Conservation (phyloP, 1,140 invertebrate genomes). For the Diachasmimorpha longicaudata region DNA sequence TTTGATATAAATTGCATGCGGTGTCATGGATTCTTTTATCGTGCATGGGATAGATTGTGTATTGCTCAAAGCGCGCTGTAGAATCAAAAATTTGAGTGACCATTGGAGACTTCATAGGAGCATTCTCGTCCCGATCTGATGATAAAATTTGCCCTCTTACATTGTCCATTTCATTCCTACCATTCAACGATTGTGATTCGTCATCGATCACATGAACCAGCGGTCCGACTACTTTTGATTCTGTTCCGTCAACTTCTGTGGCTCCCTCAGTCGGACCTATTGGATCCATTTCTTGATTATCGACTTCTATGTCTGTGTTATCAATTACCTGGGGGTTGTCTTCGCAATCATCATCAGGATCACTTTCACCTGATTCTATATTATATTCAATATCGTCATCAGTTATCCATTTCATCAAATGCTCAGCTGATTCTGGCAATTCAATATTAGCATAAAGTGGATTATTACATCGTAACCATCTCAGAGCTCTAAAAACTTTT, state of each 20-base stretch:
- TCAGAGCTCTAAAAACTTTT: not conserved
- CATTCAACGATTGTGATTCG: not conserved
- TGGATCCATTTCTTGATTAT: not conserved
- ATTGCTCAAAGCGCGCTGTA: slow-evolving; percentile 41
- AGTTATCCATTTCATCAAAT: not conserved
- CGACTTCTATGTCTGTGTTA: not conserved
- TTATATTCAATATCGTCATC: not conserved
- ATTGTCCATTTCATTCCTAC: not conserved
- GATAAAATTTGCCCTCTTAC: not conserved
- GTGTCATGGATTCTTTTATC: slow-evolving; percentile 39
- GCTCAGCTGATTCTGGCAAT: not conserved
- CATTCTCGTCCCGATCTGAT: not conserved
- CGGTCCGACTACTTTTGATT: too few relatives aligned
- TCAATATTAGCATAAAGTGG: not conserved
- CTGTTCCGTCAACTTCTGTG: too few relatives aligned
- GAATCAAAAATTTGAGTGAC: not conserved
- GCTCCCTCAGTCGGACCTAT: too few relatives aligned
- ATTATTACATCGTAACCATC: not conserved
- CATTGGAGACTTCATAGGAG: not conserved
- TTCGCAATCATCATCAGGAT: not conserved
- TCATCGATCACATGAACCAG: too few relatives aligned
- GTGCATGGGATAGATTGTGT: slow-evolving; percentile 43
- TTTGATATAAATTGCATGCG: slow-evolving; percentile 42
- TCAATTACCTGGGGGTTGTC: not conserved
- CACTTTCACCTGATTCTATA: not conserved